A percentile compares a stretch with the other conserved stretches of the same genome.
Evolutionary conservation across 2,113 vertebrate genomes (phyloP).

Genomic region (Falcunculus frontatus): DNA sequence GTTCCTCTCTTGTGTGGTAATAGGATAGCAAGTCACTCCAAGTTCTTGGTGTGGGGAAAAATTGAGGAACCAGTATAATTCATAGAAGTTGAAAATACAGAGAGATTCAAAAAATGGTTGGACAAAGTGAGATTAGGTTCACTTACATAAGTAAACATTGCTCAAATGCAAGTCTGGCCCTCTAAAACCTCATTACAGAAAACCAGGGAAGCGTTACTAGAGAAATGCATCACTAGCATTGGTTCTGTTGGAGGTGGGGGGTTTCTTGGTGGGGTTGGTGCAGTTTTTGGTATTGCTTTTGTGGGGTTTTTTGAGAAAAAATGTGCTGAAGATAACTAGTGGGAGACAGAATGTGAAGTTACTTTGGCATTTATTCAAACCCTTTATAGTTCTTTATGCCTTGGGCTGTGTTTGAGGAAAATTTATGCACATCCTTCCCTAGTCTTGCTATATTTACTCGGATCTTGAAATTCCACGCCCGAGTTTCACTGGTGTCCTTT

Average conservation of each 20-base stretch:
- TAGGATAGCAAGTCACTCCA: not conserved
- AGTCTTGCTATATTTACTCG: not conserved
- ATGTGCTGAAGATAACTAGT: not conserved
- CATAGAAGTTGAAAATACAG: not conserved
- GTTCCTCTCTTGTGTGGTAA: not conserved
- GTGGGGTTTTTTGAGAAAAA: not conserved
- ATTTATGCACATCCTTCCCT: not conserved
- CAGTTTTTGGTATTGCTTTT: not conserved
- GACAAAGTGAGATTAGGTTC: not conserved
- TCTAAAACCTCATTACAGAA: not conserved
- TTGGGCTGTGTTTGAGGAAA: not conserved
- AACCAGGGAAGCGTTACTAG: not conserved
- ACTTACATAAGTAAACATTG: not conserved
- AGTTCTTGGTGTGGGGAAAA: not conserved
- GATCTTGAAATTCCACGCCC: not conserved
- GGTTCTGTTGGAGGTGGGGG: accelerated
- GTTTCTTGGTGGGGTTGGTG: not conserved
- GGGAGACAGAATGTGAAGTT: not conserved
- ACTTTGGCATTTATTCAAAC: not conserved
- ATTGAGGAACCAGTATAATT: not conserved
- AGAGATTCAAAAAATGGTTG: not conserved
- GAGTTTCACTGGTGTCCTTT: not conserved
- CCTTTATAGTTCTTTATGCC: not conserved
- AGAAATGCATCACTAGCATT: not conserved
- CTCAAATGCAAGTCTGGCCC: not conserved